Evolutionary conservation across 2,113 vertebrate genomes (phyloP).

Genomic region (Eretmochelys imbricata): DNA sequence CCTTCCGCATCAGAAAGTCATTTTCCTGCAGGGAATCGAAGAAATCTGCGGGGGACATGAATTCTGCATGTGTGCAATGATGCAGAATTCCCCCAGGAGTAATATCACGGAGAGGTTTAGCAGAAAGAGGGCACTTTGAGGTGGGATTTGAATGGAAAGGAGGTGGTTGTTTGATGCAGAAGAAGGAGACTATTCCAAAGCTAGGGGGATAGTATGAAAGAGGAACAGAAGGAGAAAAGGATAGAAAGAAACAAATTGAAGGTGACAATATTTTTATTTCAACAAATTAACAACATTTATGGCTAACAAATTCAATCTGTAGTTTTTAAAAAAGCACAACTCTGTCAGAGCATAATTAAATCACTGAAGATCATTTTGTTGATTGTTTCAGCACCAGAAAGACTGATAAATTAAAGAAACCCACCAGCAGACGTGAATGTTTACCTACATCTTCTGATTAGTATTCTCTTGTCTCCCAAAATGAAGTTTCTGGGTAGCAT

Average conservation of each 20-base stretch:
- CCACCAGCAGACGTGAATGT: background rate
- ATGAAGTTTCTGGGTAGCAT: background rate
- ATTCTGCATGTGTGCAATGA: too few relatives aligned
- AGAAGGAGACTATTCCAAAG: background rate
- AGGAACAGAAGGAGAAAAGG: background rate
- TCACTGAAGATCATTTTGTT: conserved; percentile 25
- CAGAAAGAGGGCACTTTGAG: background rate
- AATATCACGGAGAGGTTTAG: background rate
- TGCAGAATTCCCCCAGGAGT: too few relatives aligned
- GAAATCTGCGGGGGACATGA: too few relatives aligned
- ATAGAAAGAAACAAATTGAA: conserved; percentile 1
- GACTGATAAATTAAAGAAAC: conserved; percentile 38
- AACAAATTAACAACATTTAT: conserved; percentile 53
- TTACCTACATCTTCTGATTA: background rate
- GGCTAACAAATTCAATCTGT: conserved; percentile 49
- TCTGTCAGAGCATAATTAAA: conserved; percentile 51
- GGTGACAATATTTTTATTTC: conserved; percentile 56
- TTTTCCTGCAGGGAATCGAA: too few relatives aligned
- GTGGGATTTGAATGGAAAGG: rapidly evolving
- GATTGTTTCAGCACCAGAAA: conserved; percentile 37
- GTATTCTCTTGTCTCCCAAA: background rate
- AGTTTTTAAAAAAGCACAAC: conserved; percentile 37
- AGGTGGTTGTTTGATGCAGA: background rate
- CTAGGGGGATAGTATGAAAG: rapidly evolving
- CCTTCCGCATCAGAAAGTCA: too few relatives aligned